Evolutionary conservation across 1,140 invertebrate genomes (phyloP).

Genomic region (Nasonia giraulti): DNA sequence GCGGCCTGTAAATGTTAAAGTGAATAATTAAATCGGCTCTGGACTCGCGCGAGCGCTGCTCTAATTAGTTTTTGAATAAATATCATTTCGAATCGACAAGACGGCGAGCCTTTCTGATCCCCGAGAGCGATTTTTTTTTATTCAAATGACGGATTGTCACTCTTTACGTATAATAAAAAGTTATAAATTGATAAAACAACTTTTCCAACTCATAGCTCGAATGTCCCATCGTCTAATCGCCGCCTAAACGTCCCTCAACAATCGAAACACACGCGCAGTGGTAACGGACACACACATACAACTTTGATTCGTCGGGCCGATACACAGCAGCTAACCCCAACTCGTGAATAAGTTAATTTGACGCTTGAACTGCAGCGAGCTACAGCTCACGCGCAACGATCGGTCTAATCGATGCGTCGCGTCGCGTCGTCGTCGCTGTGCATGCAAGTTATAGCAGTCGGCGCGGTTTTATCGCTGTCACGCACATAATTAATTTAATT

Average conservation of each 20-base stretch:
- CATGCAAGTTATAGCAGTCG: slow-evolving; percentile 64
- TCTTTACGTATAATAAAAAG: too few species aligned
- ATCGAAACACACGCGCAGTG: too few species aligned
- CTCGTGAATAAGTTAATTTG: slow-evolving; percentile 37
- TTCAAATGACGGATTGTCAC: too few species aligned
- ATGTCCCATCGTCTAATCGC: too few species aligned
- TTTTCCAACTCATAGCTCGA: too few species aligned
- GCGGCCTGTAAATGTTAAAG: slow-evolving; percentile 21
- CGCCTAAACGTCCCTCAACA: not conserved
- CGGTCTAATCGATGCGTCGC: slow-evolving; percentile 59
- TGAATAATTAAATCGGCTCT: slow-evolving; percentile 41
- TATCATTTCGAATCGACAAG: slow-evolving; percentile 13
- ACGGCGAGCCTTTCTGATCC: not conserved
- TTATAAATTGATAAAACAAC: too few species aligned
- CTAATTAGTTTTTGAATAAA: slow-evolving; percentile 44
- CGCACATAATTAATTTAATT: slow-evolving; percentile 76
- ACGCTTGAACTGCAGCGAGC: slow-evolving; percentile 11
- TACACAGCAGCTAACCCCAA: not conserved
- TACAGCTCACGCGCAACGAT: not conserved
- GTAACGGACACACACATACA: not conserved
- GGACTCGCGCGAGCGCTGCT: not conserved
- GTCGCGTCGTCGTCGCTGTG: slow-evolving; percentile 59
- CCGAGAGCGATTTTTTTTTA: not conserved
- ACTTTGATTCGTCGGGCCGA: not conserved
- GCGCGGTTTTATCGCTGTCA: slow-evolving; percentile 71